A percentile compares a stretch with the other conserved stretches of the same genome.
These are phyloP conservation scores for Scaptomyza flava DNA, from an alignment of 2,888 invertebrate genomes.

Conservation along the genomic window DNA sequence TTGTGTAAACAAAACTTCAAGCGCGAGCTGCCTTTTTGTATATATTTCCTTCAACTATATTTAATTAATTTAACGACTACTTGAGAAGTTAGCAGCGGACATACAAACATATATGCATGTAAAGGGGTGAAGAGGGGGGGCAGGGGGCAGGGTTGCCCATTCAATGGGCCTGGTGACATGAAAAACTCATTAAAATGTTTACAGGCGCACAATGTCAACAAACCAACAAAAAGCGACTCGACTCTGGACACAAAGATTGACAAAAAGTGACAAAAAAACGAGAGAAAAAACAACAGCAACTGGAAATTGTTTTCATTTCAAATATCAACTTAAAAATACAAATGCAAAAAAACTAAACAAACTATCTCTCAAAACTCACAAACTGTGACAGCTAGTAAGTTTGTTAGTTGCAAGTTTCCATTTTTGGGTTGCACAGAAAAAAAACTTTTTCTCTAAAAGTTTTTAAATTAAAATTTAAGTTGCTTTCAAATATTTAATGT, in stretches of 20 bases:
- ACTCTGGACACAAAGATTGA: constrained; percentile 31
- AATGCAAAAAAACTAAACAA: too few species aligned
- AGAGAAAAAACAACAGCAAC: constrained; percentile 40
- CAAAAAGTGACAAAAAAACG: constrained; percentile 31
- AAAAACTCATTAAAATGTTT: constrained; percentile 82
- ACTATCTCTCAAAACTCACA: constrained; percentile 31
- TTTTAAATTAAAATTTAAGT: constrained; percentile 62
- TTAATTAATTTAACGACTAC: constrained; percentile 82
- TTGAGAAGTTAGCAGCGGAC: constrained; percentile 77
- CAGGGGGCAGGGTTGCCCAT: constrained; percentile 8
- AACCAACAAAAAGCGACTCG: constrained; percentile 56
- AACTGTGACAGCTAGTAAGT: constrained; percentile 30
- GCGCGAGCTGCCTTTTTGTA: constrained; percentile 41
- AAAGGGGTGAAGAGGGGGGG: constrained; percentile 19
- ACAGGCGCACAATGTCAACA: constrained; percentile 74
- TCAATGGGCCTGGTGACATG: constrained; percentile 67
- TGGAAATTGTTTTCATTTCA: constrained; percentile 70
- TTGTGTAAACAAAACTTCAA: constrained; percentile 59
- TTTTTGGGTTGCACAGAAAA: constrained; percentile 14
- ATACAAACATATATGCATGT: constrained; percentile 21
- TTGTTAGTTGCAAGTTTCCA: constrained; percentile 8
- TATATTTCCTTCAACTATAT: constrained; percentile 68
- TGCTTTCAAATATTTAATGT: constrained; percentile 61
- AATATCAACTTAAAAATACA: constrained; percentile 49
- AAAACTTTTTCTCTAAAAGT: constrained; percentile 38